A percentile compares a stretch with the other conserved stretches of the same genome.
phyloP scores from a whole-genome alignment of 2,113 vertebrate genomes.

The Malurus cyaneus region DNA sequence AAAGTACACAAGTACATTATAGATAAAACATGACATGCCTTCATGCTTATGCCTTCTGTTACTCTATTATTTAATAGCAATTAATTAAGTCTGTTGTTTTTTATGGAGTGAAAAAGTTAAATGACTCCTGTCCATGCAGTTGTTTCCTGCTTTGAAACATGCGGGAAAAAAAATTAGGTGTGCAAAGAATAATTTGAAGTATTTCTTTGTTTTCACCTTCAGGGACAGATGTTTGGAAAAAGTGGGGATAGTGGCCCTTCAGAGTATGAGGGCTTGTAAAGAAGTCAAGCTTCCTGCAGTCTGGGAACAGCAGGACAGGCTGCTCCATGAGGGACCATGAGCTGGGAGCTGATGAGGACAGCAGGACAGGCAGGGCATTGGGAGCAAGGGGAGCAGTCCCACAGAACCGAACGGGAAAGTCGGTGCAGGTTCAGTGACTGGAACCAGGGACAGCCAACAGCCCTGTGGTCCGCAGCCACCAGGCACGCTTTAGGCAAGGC shows the following conservation, averaged over 20 bases:
- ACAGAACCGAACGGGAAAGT: background rate
- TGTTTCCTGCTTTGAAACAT: background rate
- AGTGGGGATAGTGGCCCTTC: background rate
- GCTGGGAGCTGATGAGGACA: background rate
- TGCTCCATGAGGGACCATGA: background rate
- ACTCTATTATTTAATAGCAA: background rate
- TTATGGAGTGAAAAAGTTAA: background rate
- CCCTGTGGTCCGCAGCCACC: no score
- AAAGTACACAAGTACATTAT: background rate
- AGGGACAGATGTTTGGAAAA: background rate
- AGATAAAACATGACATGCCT: background rate
- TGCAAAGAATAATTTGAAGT: background rate
- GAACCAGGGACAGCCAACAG: background rate
- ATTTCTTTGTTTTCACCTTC: background rate
- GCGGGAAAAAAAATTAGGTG: background rate
- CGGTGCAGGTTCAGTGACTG: fast-evolving
- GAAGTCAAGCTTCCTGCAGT: background rate
- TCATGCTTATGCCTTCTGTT: background rate
- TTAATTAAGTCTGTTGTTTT: background rate
- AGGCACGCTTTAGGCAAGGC: background rate
- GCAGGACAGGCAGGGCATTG: fast-evolving
- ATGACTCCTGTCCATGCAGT: background rate
- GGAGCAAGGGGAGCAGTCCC: background rate
- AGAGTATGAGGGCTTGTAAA: background rate
- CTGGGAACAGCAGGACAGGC: background rate